Conservation (phyloP, 2,113 vertebrate genomes). For the Channa maculata region DNA sequence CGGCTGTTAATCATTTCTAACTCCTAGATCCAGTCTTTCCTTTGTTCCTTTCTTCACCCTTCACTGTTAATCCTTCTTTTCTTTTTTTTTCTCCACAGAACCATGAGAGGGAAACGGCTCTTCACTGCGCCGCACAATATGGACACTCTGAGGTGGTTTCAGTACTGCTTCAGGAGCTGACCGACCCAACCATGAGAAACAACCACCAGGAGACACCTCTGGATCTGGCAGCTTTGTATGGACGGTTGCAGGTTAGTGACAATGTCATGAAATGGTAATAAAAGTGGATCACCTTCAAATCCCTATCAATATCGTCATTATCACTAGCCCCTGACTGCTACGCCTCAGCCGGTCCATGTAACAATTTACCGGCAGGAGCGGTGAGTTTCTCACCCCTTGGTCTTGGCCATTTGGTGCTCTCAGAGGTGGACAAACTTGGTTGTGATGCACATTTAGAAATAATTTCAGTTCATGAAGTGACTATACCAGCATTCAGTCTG, state of each 20-base stretch:
- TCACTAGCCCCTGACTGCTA: no score
- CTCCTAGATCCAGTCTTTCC: no score
- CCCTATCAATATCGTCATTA: no score
- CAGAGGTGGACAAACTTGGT: no score
- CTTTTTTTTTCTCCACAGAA: constrained; percentile 82
- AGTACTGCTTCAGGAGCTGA: constrained; percentile 93
- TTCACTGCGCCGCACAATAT: constrained; percentile 96
- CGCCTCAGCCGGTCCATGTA: no score
- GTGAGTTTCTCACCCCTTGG: no score
- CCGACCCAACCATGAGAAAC: constrained; percentile 95
- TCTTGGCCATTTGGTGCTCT: no score
- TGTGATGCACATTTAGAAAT: no score
- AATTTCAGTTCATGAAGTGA: no score
- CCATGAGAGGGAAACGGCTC: constrained; percentile 94
- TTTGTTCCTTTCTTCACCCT: not conserved
- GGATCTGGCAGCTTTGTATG: constrained; percentile 95
- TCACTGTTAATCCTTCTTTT: not conserved
- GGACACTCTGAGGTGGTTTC: constrained; percentile 95
- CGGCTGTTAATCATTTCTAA: constrained; percentile 20
- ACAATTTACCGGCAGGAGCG: no score
- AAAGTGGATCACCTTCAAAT: no score
- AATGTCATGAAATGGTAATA: not conserved
- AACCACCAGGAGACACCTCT: constrained; percentile 92
- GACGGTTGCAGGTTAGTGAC: constrained; percentile 85
- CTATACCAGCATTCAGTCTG: no score